Base-by-base conservation (phyloP, 1,140 invertebrate genomes). In the Ooceraea biroi region DNA sequence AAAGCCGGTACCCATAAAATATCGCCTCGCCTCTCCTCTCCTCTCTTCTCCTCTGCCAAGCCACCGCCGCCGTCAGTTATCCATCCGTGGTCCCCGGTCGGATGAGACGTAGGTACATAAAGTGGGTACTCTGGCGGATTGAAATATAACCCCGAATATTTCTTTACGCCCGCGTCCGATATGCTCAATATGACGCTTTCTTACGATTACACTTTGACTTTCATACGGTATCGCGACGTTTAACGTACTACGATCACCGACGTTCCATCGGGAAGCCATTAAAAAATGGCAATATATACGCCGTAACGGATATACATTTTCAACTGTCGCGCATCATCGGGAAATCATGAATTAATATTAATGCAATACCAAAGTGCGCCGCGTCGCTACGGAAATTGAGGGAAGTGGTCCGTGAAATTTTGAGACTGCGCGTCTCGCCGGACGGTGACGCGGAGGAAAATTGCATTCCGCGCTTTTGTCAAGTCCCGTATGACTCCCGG, bases 91-190 rank as follows among this genome's bases (percentile, higher is more conserved):
- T 89, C 87, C 73, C 87, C 72, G 65, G 61, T 41, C 76, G 86
- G 72, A 89, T 82, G 61, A 74, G 72, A 78, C 73, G 44, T 69
- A 60, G 46, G 61, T 83, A 76, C 68, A 87, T 89, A 89, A 89
- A 89, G 82, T 78, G 66, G 52, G 46, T 74, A 78, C 85, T 83
- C 48, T 25, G 88, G 27, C 57, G 72, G 88, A 89, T 89, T 89
- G 88, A 89, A 89, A 89, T 89, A 89, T 88, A 89, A 88, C 82
- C 41, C 55, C 60, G 84, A 82, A 52, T 74, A 88, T 89, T 85
- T 89, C 86, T 86, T 83, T 88, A 84, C 86, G 74, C 84, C 48
- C 50, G 14, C 69, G 78, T 83, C 69, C 84, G 58, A 78, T 72
- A 72, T 58, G 46, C 44, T 50, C 50, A 66, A 58, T 57, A 76